A percentile compares a stretch with the other conserved stretches of the same genome.
phyloP scores from a whole-genome alignment of 2,113 vertebrate genomes.

The Calyptommatus sinebrachiatus region DNA sequence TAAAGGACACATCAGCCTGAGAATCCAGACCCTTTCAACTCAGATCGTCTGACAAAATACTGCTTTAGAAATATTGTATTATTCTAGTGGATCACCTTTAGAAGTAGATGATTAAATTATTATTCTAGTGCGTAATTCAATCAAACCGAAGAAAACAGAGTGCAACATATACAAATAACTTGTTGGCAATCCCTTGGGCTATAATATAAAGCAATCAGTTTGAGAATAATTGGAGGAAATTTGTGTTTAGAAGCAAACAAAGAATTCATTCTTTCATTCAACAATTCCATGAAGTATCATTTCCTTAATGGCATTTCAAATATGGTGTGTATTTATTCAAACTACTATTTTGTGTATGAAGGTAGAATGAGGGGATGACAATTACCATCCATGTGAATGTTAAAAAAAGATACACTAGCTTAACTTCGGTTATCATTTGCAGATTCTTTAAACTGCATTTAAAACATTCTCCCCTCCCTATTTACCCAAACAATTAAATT shows the following conservation, averaged over 20 bases:
- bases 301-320: constrained; percentile 73
- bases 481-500: neutral
- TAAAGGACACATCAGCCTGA: neutral
- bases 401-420: constrained; percentile 52
- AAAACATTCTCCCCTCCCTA: constrained; percentile 1
- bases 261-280: constrained; percentile 65
- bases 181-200: constrained; percentile 56
- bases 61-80: constrained; percentile 1
- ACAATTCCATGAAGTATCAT: constrained; percentile 54
- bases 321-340: constrained; percentile 67
- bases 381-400: constrained; percentile 62
- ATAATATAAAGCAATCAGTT: constrained; percentile 68
- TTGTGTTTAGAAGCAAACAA: constrained; percentile 59
- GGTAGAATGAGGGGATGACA: constrained; percentile 58
- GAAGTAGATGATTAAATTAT: constrained; percentile 11
- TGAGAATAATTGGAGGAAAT: constrained; percentile 72
- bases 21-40: neutral
- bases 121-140: constrained; percentile 47
- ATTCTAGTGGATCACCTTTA: constrained; percentile 31
- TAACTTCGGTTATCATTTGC: constrained; percentile 52
- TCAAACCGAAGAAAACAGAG: constrained; percentile 56
- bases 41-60: neutral
- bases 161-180: constrained; percentile 36
- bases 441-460: constrained; percentile 45
- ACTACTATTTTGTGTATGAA: constrained; percentile 57